A percentile compares a stretch with the other conserved stretches of the same genome.
phyloP scores from a whole-genome alignment of 2,797 vertebrate species.

The Thalassophryne amazonica region DNA sequence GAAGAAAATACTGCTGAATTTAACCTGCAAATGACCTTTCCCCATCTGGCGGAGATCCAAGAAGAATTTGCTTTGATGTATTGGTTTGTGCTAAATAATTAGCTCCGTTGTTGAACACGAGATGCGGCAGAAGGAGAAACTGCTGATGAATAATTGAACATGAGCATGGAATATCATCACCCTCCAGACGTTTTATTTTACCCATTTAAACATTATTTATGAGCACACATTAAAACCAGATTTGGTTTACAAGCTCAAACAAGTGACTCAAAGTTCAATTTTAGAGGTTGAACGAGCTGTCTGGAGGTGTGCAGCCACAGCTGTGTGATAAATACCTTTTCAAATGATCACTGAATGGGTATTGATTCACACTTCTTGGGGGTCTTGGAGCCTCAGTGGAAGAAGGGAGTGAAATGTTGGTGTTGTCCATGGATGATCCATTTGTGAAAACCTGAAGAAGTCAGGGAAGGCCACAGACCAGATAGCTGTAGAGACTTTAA shows the following conservation, averaged over 20 bases:
- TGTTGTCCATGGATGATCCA: not conserved
- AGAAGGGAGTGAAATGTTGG: not conserved
- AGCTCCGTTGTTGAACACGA: slow-evolving; percentile 33
- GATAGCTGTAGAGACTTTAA: too few species aligned
- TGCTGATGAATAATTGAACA: slow-evolving; percentile 22
- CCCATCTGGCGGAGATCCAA: slow-evolving; percentile 16
- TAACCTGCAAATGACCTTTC: slow-evolving; percentile 40
- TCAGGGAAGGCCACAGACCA: too few species aligned
- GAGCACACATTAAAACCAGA: slow-evolving; percentile 14
- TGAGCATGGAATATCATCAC: not conserved
- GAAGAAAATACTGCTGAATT: slow-evolving; percentile 1
- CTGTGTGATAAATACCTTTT: slow-evolving; percentile 12
- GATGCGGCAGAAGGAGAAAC: slow-evolving; percentile 36
- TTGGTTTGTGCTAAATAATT: slow-evolving; percentile 41
- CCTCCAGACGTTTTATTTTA: slow-evolving; percentile 1
- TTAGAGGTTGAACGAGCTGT: not conserved
- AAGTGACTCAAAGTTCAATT: not conserved
- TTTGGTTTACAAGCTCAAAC: slow-evolving; percentile 25
- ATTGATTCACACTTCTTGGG: slow-evolving; percentile 14
- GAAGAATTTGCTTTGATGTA: slow-evolving; percentile 22
- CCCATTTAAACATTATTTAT: slow-evolving; percentile 40
- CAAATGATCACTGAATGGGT: slow-evolving; percentile 19
- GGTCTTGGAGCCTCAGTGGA: slow-evolving; percentile 3
- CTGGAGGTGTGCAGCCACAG: not conserved
- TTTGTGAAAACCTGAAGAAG: not conserved